These are phyloP conservation scores for Agonum fuliginosum DNA, from an alignment of 2,888 invertebrate species.

Conservation along the genomic window DNA sequence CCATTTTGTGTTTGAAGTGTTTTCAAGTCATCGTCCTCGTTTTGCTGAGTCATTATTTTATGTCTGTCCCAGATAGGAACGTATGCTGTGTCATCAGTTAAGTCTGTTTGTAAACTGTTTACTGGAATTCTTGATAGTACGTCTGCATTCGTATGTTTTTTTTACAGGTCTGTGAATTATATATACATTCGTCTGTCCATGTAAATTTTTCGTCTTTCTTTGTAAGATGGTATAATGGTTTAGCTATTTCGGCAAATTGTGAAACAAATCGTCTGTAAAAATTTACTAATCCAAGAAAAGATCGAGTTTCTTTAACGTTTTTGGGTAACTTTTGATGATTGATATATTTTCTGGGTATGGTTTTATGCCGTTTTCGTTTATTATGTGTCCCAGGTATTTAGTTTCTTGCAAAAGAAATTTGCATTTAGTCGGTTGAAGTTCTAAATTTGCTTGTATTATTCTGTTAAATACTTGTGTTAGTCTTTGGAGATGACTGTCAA, in stretches of 20 bases:
- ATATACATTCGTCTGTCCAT: too few species aligned
- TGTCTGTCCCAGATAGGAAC: too few species aligned
- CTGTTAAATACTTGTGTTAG: slow-evolving; percentile 53
- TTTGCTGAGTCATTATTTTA: too few species aligned
- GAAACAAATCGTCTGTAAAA: too few species aligned
- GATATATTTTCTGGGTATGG: slow-evolving; percentile 61
- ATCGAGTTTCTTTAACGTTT: slow-evolving; percentile 60
- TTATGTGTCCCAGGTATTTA: slow-evolving; percentile 61
- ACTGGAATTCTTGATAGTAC: too few species aligned
- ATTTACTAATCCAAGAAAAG: too few species aligned
- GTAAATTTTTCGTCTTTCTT: slow-evolving; percentile 62
- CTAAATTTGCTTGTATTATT: slow-evolving; percentile 59
- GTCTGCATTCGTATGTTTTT: too few species aligned
- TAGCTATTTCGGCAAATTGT: slow-evolving; percentile 63
- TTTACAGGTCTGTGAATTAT: too few species aligned
- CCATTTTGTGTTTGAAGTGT: too few species aligned
- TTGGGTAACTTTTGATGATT: slow-evolving; percentile 61
- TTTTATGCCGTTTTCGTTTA: slow-evolving; percentile 60
- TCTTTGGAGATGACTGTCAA: slow-evolving; percentile 59
- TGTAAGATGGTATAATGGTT: slow-evolving; percentile 64
- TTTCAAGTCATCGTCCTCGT: too few species aligned
- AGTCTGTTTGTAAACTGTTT: too few species aligned
- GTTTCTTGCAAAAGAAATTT: slow-evolving; percentile 63
- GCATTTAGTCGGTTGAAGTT: slow-evolving; percentile 59
- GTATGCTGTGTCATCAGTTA: too few species aligned